Conservation (phyloP, 2,797 vertebrate species). For the Lutjanus argentimaculatus region DNA sequence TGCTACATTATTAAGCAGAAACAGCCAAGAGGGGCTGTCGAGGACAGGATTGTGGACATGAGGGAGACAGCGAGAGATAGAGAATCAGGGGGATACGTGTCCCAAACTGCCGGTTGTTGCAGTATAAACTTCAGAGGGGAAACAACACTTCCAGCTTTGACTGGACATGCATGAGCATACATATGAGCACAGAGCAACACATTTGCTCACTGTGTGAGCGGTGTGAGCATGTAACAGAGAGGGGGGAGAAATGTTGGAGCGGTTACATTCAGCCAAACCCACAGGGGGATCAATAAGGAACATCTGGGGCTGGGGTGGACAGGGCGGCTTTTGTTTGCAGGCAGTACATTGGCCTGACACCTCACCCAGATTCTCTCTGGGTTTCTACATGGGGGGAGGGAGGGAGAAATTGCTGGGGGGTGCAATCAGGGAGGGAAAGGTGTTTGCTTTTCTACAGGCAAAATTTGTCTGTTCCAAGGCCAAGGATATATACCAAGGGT, state of each 20-base stretch:
- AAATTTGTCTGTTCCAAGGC: conserved; percentile 51
- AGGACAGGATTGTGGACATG: conserved; percentile 53
- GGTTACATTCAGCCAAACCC: conserved; percentile 83
- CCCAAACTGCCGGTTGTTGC: conserved; percentile 51
- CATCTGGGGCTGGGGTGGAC: conserved; percentile 84
- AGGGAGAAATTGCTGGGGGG: conserved; percentile 55
- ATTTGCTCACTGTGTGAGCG: conserved; percentile 24
- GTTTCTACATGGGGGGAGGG: conserved; percentile 60
- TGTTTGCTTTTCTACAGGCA: conserved; percentile 76
- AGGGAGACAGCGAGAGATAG: conserved; percentile 46
- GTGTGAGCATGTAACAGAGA: conserved; percentile 1
- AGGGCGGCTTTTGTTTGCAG: conserved; percentile 80
- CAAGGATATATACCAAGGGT: conserved; percentile 25
- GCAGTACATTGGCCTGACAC: conserved; percentile 79
- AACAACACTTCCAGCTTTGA: conserved; percentile 51
- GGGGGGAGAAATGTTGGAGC: conserved; percentile 61
- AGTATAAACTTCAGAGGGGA: conserved; percentile 55
- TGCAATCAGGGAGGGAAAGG: conserved; percentile 60
- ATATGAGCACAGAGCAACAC: conserved; percentile 29
- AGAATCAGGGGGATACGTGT: conserved; percentile 11
- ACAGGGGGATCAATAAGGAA: conserved; percentile 85
- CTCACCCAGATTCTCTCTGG: conserved; percentile 75
- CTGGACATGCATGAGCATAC: conserved; percentile 36
- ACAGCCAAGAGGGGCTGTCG: conserved; percentile 66
- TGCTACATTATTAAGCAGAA: conserved; percentile 87